A percentile compares a stretch with the other conserved stretches of the same genome.
phyloP scores from a whole-genome alignment of 2,888 invertebrate species.

The Lasioglossum morio region DNA sequence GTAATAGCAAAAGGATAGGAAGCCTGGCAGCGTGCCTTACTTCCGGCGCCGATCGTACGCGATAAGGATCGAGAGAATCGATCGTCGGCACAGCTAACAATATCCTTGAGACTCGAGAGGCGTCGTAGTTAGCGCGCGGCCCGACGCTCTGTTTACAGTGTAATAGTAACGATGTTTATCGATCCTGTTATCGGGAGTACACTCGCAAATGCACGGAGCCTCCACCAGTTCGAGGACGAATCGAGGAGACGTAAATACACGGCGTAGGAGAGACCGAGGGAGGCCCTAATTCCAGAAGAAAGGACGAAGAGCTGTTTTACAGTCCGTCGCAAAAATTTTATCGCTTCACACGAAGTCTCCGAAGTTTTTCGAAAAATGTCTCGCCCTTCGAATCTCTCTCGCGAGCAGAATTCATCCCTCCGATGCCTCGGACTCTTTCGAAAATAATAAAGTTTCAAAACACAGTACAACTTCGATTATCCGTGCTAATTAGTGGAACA shows the following conservation, averaged over 20 bases:
- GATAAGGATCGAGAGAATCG: conserved; percentile 66
- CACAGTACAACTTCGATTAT: too few species aligned
- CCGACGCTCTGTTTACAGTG: conserved; percentile 76
- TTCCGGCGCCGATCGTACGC: conserved; percentile 32
- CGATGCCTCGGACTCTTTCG: too few species aligned
- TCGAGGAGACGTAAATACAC: conserved; percentile 66
- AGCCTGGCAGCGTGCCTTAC: neutral
- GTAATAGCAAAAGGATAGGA: neutral
- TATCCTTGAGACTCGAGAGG: conserved; percentile 77
- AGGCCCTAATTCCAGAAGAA: conserved; percentile 51
- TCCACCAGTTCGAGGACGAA: conserved; percentile 61
- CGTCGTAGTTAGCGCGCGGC: conserved; percentile 73
- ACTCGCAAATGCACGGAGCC: conserved; percentile 61
- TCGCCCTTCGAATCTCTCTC: neutral
- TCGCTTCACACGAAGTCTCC: neutral
- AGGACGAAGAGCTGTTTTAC: neutral
- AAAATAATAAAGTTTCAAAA: too few species aligned
- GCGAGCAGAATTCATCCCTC: neutral
- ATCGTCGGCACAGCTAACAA: conserved; percentile 67
- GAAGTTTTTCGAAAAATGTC: neutral
- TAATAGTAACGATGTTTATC: conserved; percentile 83
- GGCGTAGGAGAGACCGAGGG: conserved; percentile 13
- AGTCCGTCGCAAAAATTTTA: neutral
- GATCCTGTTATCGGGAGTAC: conserved; percentile 81
- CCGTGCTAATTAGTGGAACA: too few species aligned